These are phyloP conservation scores for Drosophila obscura DNA, from an alignment of 1,140 invertebrate genomes.

Conservation along the genomic window DNA sequence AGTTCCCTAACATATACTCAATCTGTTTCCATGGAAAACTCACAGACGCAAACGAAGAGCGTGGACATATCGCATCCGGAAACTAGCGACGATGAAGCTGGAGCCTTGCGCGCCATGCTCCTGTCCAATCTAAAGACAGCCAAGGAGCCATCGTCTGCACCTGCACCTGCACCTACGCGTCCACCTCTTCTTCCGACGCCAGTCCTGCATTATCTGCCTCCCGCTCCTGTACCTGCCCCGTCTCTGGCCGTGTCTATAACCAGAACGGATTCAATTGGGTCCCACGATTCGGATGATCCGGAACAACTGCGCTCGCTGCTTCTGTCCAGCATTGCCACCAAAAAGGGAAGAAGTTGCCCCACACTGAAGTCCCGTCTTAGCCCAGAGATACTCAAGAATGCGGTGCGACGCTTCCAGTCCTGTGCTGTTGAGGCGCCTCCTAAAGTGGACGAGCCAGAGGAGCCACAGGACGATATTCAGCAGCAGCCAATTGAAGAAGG, in stretches of 20 bases:
- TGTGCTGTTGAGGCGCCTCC: neutral
- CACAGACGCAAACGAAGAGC: slow-evolving; percentile 38
- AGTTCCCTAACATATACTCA: slow-evolving; percentile 57
- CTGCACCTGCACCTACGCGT: neutral
- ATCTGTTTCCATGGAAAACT: slow-evolving; percentile 69
- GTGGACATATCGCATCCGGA: slow-evolving; percentile 19
- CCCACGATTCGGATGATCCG: slow-evolving; percentile 60
- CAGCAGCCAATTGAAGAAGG: neutral
- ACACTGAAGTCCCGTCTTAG: slow-evolving; percentile 11
- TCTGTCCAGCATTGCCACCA: slow-evolving; percentile 56
- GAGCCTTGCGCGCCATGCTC: slow-evolving; percentile 68
- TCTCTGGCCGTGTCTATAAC: neutral
- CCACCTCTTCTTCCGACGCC: neutral
- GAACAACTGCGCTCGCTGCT: slow-evolving; percentile 55
- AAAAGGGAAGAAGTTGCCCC: slow-evolving; percentile 20
- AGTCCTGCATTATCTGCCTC: neutral
- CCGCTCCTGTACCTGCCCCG: neutral
- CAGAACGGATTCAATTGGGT: neutral
- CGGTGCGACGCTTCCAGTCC: slow-evolving; percentile 60
- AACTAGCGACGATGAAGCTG: slow-evolving; percentile 73
- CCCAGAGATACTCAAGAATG: slow-evolving; percentile 69
- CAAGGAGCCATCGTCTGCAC: slow-evolving; percentile 4
- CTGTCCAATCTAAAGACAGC: slow-evolving; percentile 55
- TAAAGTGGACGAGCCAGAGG: slow-evolving; percentile 5
- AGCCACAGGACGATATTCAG: neutral